These are phyloP conservation scores for Peromyscus leucopus DNA, from an alignment of 2,113 vertebrate genomes.

Conservation along the genomic window DNA sequence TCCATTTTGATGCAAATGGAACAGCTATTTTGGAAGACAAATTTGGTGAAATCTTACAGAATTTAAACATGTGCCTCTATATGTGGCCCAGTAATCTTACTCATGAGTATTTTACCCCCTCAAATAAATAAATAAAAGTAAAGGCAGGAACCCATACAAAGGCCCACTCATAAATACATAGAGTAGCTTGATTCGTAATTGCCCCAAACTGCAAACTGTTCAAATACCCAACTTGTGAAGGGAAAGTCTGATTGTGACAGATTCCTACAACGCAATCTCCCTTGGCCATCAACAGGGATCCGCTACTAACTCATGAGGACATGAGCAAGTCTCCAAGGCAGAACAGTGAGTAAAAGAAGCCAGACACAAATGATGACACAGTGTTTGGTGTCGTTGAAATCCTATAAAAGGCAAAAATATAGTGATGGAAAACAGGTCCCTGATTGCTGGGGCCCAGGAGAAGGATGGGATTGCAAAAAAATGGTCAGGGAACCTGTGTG, in stretches of 20 bases:
- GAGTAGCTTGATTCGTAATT: background rate
- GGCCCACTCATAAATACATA: background rate
- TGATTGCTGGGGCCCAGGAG: background rate
- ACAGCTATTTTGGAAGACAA: background rate
- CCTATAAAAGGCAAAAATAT: background rate
- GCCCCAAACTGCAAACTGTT: background rate
- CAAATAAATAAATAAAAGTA: background rate
- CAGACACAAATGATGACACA: background rate
- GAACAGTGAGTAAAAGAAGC: background rate
- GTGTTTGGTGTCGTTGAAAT: background rate
- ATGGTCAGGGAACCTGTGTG: background rate
- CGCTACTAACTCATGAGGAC: too few relatives aligned
- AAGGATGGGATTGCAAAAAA: background rate
- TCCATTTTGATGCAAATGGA: background rate
- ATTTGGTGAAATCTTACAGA: background rate
- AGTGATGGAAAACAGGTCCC: background rate
- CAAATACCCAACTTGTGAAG: background rate
- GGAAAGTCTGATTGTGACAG: background rate
- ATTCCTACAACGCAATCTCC: accelerated
- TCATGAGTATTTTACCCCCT: background rate
- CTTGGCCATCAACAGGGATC: background rate
- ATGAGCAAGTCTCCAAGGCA: background rate
- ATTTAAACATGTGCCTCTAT: background rate
- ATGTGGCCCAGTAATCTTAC: background rate
- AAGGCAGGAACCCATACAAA: background rate